phyloP scores from a whole-genome alignment of 1,140 invertebrate genomes.

The Tetramorium parvispinum region DNA sequence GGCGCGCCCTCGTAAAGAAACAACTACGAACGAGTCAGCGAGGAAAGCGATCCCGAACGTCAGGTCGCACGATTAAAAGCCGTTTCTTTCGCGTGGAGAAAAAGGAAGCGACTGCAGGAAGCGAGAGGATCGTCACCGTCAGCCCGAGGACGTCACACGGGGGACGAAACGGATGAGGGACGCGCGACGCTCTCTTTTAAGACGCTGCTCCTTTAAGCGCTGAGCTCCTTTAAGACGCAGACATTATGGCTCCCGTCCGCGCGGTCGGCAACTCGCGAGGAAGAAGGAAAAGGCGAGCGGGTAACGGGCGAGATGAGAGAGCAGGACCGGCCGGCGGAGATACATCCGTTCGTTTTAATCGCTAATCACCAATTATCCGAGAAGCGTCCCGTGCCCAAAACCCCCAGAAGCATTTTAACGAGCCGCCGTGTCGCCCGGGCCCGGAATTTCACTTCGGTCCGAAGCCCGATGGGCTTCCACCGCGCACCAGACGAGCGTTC shows the following conservation, averaged over 20 bases:
- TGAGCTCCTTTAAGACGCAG: constrained; percentile 41
- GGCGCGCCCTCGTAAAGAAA: constrained; percentile 55
- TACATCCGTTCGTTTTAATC: constrained; percentile 84
- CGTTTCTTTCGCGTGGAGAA: constrained; percentile 35
- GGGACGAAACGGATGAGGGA: constrained; percentile 57
- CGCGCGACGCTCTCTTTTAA: neutral
- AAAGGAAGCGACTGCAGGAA: constrained; percentile 47
- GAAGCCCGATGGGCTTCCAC: constrained; percentile 47
- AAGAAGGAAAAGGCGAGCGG: neutral
- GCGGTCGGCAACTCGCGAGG: neutral
- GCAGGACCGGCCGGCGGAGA: neutral
- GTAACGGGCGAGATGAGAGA: neutral
- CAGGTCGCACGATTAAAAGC: constrained; percentile 65
- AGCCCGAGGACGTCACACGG: neutral
- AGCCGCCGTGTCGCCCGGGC: constrained; percentile 84
- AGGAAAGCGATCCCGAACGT: constrained; percentile 53
- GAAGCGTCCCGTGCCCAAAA: constrained; percentile 83
- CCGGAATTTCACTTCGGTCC: constrained; percentile 84
- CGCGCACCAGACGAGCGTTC: constrained; percentile 15
- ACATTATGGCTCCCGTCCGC: constrained; percentile 45
- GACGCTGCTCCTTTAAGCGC: no score
- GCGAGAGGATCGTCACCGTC: constrained; percentile 56
- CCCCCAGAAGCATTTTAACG: constrained; percentile 86
- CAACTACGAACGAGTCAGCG: constrained; percentile 7
- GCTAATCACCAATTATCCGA: constrained; percentile 86